These are phyloP conservation scores for Haliclona indistincta DNA, from an alignment of 37 sponge, comb jelly and placozoan genomes.

Conservation along the genomic window DNA sequence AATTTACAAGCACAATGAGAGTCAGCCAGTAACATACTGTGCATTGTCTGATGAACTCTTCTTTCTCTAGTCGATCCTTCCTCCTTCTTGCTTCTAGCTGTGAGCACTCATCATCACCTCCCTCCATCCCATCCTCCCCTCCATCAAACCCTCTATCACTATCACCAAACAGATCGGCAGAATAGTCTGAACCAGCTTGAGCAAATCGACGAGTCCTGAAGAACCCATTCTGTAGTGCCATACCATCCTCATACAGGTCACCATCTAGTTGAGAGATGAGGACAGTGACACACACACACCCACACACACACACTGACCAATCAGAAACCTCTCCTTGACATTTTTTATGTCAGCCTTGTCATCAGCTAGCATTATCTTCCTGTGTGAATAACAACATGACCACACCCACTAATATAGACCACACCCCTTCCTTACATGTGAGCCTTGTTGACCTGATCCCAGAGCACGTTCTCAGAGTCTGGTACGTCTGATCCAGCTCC, in stretches of 20 bases:
- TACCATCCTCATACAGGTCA: conserved; percentile 84
- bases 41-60: conserved; percentile 68
- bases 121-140: conserved; percentile 32
- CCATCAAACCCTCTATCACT: conserved; percentile 13
- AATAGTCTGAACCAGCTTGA: conserved; percentile 54
- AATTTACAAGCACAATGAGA: neutral
- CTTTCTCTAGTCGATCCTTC: conserved; percentile 72
- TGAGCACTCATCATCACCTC: conserved; percentile 30
- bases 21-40: conserved; percentile 68
- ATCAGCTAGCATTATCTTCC: conserved; percentile 75
- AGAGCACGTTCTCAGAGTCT: conserved; percentile 60
- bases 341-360: conserved; percentile 77
- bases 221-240: conserved; percentile 77
- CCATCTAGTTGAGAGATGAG: conserved; percentile 44
- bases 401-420: neutral
- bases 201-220: conserved; percentile 81
- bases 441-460: conserved; percentile 79
- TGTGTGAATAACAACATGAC: conserved; percentile 13
- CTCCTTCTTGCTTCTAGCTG: conserved; percentile 55
- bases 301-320: conserved; percentile 51
- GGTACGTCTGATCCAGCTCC: conserved; percentile 51
- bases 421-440: conserved; percentile 63
- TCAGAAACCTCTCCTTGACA: conserved; percentile 79
- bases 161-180: conserved; percentile 76
- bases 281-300: neutral